A percentile compares a stretch with the other conserved stretches of the same genome.
Conservation (phyloP, 2,797 vertebrate genomes). For the Sebastes cheni region DNA sequence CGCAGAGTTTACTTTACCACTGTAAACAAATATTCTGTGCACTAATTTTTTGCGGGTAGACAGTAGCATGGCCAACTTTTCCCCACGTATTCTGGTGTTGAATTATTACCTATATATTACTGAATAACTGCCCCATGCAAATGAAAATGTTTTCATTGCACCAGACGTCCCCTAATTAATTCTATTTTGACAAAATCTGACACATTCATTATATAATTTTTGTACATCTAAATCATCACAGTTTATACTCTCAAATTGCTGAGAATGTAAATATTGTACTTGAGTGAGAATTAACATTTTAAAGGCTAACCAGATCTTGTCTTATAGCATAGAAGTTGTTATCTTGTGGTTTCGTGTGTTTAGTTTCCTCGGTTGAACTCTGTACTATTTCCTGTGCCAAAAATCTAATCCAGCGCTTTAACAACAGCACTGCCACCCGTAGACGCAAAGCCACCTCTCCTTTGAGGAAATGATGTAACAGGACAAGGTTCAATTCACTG, state of each 20-base stretch:
- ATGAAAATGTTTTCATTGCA: neutral
- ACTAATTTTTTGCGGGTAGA: neutral
- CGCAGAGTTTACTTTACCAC: neutral
- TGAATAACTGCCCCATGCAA: neutral
- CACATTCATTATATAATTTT: slow-evolving; percentile 24
- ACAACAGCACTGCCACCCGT: slow-evolving; percentile 65
- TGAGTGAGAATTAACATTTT: slow-evolving; percentile 71
- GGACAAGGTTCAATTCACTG: slow-evolving; percentile 55
- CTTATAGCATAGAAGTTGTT: slow-evolving; percentile 42
- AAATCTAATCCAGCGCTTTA: slow-evolving; percentile 67
- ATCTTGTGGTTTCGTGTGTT: slow-evolving; percentile 44
- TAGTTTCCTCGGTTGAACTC: slow-evolving; percentile 59
- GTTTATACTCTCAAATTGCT: slow-evolving; percentile 47
- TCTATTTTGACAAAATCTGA: slow-evolving; percentile 21
- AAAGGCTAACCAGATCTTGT: slow-evolving; percentile 63
- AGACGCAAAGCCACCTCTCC: slow-evolving; percentile 47
- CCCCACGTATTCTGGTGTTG: neutral
- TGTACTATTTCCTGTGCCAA: slow-evolving; percentile 66
- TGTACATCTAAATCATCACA: slow-evolving; percentile 31
- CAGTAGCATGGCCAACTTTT: neutral
- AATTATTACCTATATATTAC: neutral
- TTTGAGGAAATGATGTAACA: slow-evolving; percentile 55
- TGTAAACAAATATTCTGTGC: neutral
- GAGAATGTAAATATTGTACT: slow-evolving; percentile 77
- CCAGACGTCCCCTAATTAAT: neutral